These are phyloP conservation scores for Rhabdomys pumilio DNA, from an alignment of 2,797 vertebrate species.

Conservation along the genomic window DNA sequence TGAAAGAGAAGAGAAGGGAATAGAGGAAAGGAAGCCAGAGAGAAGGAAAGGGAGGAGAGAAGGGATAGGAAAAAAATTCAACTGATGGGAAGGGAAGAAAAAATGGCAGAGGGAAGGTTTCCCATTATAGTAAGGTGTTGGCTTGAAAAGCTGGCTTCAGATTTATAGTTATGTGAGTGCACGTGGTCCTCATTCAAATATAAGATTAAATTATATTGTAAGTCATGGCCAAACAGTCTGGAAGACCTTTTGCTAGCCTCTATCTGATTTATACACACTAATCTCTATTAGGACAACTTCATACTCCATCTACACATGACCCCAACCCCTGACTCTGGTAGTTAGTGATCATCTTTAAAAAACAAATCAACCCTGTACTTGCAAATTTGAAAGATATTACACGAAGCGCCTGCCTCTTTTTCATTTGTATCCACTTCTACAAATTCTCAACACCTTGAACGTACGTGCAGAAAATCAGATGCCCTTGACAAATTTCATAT, in stretches of 20 bases:
- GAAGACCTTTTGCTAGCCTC: neutral
- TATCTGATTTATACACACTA: neutral
- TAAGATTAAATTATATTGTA: slow-evolving; percentile 6
- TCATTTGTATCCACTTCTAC: neutral
- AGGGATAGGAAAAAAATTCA: too few species aligned
- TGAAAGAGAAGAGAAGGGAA: neutral
- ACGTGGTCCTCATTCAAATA: neutral
- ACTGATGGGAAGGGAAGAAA: neutral
- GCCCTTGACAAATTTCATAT: neutral
- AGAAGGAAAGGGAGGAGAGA: neutral
- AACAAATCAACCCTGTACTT: neutral
- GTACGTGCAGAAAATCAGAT: slow-evolving; percentile 44
- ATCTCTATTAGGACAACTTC: neutral
- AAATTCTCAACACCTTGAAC: slow-evolving; percentile 60
- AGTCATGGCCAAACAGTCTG: neutral
- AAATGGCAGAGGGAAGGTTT: neutral
- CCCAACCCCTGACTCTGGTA: neutral
- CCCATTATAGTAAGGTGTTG: neutral
- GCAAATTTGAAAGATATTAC: neutral
- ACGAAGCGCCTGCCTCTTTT: neutral
- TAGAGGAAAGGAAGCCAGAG: neutral
- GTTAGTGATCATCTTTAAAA: neutral
- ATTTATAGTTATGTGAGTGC: neutral
- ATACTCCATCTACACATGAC: too few species aligned
- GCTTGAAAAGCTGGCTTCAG: neutral